Percentiles rank a stretch among this genome's conserved stretches.
Evolutionary conservation across 2,797 vertebrate genomes (phyloP).

Genomic region (Siniperca obscura): DNA sequence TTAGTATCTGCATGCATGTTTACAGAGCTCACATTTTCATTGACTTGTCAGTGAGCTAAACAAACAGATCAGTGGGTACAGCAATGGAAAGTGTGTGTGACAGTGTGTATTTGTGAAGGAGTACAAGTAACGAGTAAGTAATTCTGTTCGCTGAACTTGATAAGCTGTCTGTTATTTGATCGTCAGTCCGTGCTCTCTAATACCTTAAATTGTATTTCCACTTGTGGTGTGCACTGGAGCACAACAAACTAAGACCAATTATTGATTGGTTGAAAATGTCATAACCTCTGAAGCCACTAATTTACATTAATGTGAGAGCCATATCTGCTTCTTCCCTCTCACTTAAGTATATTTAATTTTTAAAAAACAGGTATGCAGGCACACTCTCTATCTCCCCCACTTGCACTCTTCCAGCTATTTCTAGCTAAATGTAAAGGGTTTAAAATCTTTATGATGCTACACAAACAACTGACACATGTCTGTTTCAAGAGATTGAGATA

Average conservation of each 20-base stretch:
- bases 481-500: too few relatives aligned
- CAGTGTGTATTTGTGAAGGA: not conserved
- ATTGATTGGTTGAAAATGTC: conserved; percentile 10
- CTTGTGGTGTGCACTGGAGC: not conserved
- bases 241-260: not conserved
- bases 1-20: not conserved
- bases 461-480: not conserved
- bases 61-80: not conserved
- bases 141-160: not conserved
- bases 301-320: not conserved
- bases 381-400: not conserved
- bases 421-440: not conserved
- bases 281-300: not conserved
- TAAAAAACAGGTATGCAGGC: not conserved
- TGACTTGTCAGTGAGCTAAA: not conserved
- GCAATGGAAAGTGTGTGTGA: not conserved
- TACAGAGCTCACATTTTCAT: not conserved
- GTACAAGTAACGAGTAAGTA: too few relatives aligned
- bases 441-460: not conserved
- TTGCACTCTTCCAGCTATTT: not conserved
- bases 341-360: too few relatives aligned
- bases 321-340: not conserved
- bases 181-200: not conserved
- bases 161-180: not conserved
- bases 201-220: not conserved